A percentile compares a stretch with the other conserved stretches of the same genome.
These are phyloP conservation scores for Micronisus gabar DNA, from an alignment of 2,113 vertebrate species.

Conservation along the genomic window DNA sequence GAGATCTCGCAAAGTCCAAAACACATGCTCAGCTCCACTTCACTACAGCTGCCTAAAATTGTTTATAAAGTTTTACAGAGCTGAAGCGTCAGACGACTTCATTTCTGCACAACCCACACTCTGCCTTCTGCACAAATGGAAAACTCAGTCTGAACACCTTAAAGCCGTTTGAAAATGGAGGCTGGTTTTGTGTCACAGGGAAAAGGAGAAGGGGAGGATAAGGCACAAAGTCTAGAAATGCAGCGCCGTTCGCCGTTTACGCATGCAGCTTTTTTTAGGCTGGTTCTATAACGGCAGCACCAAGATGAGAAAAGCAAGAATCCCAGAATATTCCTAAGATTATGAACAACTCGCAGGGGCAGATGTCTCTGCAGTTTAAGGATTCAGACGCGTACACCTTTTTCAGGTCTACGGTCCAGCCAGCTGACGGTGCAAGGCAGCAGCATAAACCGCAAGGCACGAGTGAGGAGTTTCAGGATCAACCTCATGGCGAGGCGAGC, in stretches of 20 bases:
- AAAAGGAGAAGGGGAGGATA: background rate
- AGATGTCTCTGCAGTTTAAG: too few species aligned
- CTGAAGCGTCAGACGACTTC: rapidly evolving
- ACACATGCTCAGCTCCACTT: background rate
- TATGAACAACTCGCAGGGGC: rapidly evolving
- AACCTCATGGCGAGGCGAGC: rapidly evolving
- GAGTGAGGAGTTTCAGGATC: rapidly evolving
- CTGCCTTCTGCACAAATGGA: background rate
- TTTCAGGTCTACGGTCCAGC: rapidly evolving
- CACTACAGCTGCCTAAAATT: background rate
- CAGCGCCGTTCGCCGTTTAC: rapidly evolving
- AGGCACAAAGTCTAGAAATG: rapidly evolving
- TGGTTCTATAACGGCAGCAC: rapidly evolving
- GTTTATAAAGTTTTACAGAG: background rate
- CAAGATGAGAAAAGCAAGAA: rapidly evolving
- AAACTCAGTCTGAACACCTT: background rate
- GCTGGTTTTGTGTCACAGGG: rapidly evolving
- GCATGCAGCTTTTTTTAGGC: too few species aligned
- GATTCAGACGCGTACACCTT: rapidly evolving
- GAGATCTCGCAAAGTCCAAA: rapidly evolving
- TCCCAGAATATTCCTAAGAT: rapidly evolving
- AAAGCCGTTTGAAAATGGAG: background rate
- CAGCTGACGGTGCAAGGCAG: rapidly evolving
- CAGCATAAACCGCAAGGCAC: rapidly evolving
- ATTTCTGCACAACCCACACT: background rate